These are phyloP conservation scores for Glossophaga mutica DNA, from an alignment of 2,797 vertebrate species.

Conservation along the genomic window DNA sequence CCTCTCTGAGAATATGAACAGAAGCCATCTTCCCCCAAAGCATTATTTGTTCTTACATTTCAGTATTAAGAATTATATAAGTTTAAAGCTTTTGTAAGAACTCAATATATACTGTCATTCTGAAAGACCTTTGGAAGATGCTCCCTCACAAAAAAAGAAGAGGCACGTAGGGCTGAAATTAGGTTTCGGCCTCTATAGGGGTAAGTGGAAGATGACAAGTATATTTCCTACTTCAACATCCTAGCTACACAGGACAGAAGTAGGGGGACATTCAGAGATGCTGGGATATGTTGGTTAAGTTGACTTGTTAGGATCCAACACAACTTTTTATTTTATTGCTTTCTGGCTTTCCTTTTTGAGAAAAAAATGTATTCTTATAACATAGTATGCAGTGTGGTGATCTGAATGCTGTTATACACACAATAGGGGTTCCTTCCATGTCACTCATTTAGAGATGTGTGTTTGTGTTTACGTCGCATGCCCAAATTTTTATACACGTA, in stretches of 20 bases:
- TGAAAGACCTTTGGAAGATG: background rate
- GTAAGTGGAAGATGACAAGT: fast-evolving
- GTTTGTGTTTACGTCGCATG: background rate
- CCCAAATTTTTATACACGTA: background rate
- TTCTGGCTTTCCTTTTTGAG: background rate
- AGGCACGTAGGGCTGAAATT: fast-evolving
- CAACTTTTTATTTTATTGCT: background rate
- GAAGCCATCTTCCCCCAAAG: background rate
- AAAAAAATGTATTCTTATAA: background rate
- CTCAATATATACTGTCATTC: too few relatives aligned
- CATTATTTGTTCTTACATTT: background rate
- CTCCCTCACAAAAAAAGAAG: background rate
- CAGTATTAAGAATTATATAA: background rate
- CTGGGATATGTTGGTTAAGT: fast-evolving
- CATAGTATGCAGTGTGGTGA: background rate
- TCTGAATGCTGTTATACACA: background rate
- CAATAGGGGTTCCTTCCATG: background rate
- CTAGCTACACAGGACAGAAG: background rate
- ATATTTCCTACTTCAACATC: too few relatives aligned
- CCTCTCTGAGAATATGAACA: background rate
- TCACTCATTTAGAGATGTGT: background rate
- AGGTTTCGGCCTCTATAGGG: background rate
- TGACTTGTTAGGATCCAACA: background rate
- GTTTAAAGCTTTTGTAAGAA: background rate
- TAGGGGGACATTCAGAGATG: background rate